Base-by-base conservation (phyloP, 2,797 vertebrate genomes). In the Galago senegalensis region DNA sequence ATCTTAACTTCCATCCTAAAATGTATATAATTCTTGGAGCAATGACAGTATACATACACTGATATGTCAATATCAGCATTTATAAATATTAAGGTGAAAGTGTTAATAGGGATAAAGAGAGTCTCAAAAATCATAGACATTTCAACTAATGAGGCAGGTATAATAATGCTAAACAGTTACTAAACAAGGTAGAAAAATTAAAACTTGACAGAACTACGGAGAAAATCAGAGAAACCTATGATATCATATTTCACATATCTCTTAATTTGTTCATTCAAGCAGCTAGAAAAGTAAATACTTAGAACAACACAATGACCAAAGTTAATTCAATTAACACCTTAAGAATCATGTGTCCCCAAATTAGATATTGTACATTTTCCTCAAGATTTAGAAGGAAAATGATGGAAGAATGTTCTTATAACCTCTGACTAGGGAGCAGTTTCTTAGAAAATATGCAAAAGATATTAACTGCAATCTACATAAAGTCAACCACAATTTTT, bases 361-460 rank as follows among this genome's bases (percentile, higher is more conserved):
- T 80, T 49, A 86, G 27, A 82, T 9, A 56, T 87, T 21, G 34
- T 20, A 21, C 13, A 40, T 63, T 63, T 89, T 73, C 53, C 86
- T 73, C 27, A 86, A 70, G n/a, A 76, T 80, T 63, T 73, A 72
- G 31, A 89, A 58, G 60, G 56, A 87, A 95, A 72, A 77, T 65
- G 31, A 75, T 37, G 49, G 46, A 87, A 67, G 37, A 89, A 89
- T 79, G 7, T 73, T 88, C 87, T 72, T 83, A 46, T 53, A 31
- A 75, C 53, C 7, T 77, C 75, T 76, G 37, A 81, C 60, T 49
- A 92, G 43, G 53, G 53, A 95, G 82, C 56, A 31, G n/a, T 43
- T 90, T 83, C 75, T 83, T 77, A 82, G 37, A 90, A 95, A 69
- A 81, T 46, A 89, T 53, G 7, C 27, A 79, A 60, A 65, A 56